Percentiles rank a stretch among this genome's conserved stretches.
These are phyloP conservation scores for Dicentrarchus labrax DNA, from an alignment of 2,113 vertebrate genomes.

Conservation along the genomic window DNA sequence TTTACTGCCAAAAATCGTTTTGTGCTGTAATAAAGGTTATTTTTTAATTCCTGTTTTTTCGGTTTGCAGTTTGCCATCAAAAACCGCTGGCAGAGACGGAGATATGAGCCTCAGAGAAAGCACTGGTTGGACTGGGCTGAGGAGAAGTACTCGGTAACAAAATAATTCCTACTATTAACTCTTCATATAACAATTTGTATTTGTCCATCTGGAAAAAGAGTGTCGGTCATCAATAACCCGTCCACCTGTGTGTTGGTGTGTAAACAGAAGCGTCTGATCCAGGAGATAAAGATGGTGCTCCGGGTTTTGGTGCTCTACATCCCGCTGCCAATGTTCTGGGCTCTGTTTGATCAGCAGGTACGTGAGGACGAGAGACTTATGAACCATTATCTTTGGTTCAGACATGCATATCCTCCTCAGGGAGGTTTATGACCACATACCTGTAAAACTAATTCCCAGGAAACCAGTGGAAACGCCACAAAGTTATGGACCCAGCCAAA, in stretches of 20 bases:
- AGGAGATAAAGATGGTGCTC: conserved; percentile 94
- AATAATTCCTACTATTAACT: background rate
- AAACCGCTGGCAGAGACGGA: conserved; percentile 87
- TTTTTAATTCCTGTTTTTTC: background rate
- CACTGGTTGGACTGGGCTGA: conserved; percentile 99
- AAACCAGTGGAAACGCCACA: background rate
- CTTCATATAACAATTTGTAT: accelerated
- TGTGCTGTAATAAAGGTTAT: background rate
- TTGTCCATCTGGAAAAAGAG: background rate
- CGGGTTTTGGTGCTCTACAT: conserved; percentile 94
- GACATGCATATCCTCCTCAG: background rate
- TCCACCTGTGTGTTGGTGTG: background rate
- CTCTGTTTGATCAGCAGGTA: conserved; percentile 98
- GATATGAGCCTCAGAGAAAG: conserved; percentile 80
- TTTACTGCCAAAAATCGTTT: background rate
- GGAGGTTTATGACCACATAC: background rate
- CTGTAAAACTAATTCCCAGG: background rate
- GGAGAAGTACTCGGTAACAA: conserved; percentile 91
- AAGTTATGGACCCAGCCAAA: background rate
- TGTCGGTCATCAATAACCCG: background rate
- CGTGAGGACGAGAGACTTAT: background rate
- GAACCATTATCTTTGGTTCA: too few species aligned
- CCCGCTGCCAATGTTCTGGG: conserved; percentile 98
- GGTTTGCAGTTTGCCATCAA: conserved; percentile 90
- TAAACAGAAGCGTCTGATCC: conserved; percentile 90